Conservation (phyloP, 2,113 vertebrate species). For the Carlito syrichta region DNA sequence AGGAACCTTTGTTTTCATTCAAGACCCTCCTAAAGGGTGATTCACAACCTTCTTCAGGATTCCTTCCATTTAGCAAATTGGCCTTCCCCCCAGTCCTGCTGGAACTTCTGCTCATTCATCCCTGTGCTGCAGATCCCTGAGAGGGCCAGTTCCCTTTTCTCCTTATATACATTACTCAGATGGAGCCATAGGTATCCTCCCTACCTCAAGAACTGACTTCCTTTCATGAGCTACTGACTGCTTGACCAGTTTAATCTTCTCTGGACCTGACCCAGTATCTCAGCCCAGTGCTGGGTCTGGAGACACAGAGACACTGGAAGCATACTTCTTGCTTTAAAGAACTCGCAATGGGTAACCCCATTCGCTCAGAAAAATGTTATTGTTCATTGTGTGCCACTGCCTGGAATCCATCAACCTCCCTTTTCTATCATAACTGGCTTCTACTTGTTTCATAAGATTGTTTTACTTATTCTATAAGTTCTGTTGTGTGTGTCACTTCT, state of each 20-base stretch:
- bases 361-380: neutral
- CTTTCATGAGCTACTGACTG: neutral
- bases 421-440: neutral
- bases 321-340: neutral
- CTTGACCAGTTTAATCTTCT: neutral
- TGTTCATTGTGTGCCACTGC: neutral
- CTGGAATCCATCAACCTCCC: neutral
- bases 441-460: neutral
- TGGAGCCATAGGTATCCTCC: neutral
- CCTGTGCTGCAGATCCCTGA: neutral
- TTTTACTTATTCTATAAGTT: neutral
- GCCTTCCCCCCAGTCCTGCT: rapidly evolving
- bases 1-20: neutral
- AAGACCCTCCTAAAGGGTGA: too few species aligned
- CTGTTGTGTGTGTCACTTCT: neutral
- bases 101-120: neutral
- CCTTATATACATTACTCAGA: neutral
- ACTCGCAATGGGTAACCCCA: rapidly evolving
- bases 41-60: neutral
- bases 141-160: neutral
- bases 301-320: neutral
- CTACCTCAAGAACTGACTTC: neutral
- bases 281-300: neutral
- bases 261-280: neutral
- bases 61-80: neutral